Conservation (phyloP, 2,888 invertebrate genomes). For the Scaptomyza parva region DNA sequence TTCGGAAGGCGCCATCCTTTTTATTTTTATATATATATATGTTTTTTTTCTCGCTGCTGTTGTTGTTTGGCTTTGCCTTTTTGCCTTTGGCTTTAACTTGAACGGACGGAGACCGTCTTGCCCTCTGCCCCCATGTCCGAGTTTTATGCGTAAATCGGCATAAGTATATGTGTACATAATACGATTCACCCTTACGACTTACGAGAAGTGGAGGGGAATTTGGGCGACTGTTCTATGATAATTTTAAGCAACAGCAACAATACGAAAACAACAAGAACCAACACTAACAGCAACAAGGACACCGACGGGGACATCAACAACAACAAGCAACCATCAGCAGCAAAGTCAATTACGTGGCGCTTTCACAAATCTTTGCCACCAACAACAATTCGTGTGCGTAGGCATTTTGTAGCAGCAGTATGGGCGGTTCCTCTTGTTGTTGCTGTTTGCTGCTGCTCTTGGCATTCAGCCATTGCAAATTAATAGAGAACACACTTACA, state of each 20-base stretch:
- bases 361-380: slow-evolving; percentile 72
- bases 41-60: slow-evolving; percentile 5
- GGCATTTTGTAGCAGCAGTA: slow-evolving; percentile 47
- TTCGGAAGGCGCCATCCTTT: slow-evolving; percentile 74
- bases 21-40: slow-evolving; percentile 33
- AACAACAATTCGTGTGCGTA: slow-evolving; percentile 68
- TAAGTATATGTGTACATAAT: slow-evolving; percentile 79
- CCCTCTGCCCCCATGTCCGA: slow-evolving; percentile 49
- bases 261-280: slow-evolving; percentile 17
- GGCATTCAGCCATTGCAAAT: slow-evolving; percentile 69
- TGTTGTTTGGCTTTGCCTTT: slow-evolving; percentile 26
- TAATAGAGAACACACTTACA: slow-evolving; percentile 66
- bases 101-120: slow-evolving; percentile 28
- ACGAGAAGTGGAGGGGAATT: not conserved
- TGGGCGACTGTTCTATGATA: slow-evolving; percentile 63
- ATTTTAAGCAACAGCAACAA: slow-evolving; percentile 73
- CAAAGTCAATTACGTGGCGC: slow-evolving; percentile 77
- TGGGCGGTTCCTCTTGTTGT: slow-evolving; percentile 14
- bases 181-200: slow-evolving; percentile 53
- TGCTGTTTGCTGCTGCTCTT: slow-evolving; percentile 17
- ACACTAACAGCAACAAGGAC: slow-evolving; percentile 23
- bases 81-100: slow-evolving; percentile 53
- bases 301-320: slow-evolving; percentile 28
- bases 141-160: slow-evolving; percentile 77
- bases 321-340: slow-evolving; percentile 51